Evolutionary conservation across 2,888 invertebrate genomes (phyloP).

Genomic region (Euzophera pinguis): DNA sequence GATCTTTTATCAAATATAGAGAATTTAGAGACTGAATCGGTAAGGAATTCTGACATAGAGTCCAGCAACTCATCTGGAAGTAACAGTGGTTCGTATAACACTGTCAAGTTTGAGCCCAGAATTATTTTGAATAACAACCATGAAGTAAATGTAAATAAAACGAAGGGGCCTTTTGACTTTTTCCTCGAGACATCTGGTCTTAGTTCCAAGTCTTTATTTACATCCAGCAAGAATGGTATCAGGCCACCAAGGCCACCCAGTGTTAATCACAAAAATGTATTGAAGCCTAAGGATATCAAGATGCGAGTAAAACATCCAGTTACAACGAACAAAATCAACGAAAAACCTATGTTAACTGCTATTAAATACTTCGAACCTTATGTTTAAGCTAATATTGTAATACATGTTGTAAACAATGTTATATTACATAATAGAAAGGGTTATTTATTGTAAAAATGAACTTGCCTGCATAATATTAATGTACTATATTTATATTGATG

Average conservation of each 20-base stretch:
- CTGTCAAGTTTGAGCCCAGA: slow-evolving; percentile 67
- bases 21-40: slow-evolving; percentile 78
- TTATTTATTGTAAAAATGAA: slow-evolving; percentile 73
- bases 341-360: slow-evolving; percentile 77
- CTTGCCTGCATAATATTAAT: slow-evolving; percentile 76
- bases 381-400: slow-evolving; percentile 47
- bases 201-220: slow-evolving; percentile 88
- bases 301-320: slow-evolving; percentile 84
- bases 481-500: slow-evolving; percentile 64
- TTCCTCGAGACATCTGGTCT: slow-evolving; percentile 89
- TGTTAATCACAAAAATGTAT: slow-evolving; percentile 85
- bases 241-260: slow-evolving; percentile 84
- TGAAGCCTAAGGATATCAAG: slow-evolving; percentile 89
- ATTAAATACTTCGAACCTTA: slow-evolving; percentile 78
- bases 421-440: slow-evolving; percentile 35
- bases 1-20: slow-evolving; percentile 78
- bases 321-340: slow-evolving; percentile 79
- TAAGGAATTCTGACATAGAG: slow-evolving; percentile 85
- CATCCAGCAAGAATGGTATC: slow-evolving; percentile 63
- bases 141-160: slow-evolving; percentile 54
- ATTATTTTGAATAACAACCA: slow-evolving; percentile 50
- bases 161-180: slow-evolving; percentile 83
- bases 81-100: slow-evolving; percentile 70
- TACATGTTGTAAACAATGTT: slow-evolving; percentile 25
- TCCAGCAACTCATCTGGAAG: slow-evolving; percentile 79